These are phyloP conservation scores for Drosophila sproati DNA, from an alignment of 1,140 invertebrate species.

Conservation along the genomic window DNA sequence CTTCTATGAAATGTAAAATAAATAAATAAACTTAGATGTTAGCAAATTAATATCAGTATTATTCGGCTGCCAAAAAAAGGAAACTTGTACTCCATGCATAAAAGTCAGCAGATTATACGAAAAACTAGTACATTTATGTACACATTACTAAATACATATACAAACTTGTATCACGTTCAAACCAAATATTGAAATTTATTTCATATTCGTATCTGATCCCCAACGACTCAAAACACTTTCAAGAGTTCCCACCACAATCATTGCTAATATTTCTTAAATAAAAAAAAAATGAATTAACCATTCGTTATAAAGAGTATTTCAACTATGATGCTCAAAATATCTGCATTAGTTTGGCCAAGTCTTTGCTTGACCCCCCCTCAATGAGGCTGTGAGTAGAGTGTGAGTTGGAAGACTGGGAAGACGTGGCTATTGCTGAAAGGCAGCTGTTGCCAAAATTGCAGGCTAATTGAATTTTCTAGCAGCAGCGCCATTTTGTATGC, in stretches of 20 bases:
- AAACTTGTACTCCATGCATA: no score
- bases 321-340: background rate
- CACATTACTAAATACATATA: no score
- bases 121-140: no score
- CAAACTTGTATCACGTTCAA: no score
- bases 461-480: conserved; percentile 78
- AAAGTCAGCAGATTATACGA: no score
- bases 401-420: conserved; percentile 1
- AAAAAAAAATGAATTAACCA: background rate
- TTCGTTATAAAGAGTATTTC: background rate
- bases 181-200: no score
- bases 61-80: no score
- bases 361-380: background rate
- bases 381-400: background rate
- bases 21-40: no score
- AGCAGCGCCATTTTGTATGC: conserved; percentile 78
- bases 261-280: background rate
- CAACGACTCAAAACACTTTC: background rate
- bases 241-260: background rate
- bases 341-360: conserved; percentile 9
- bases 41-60: no score
- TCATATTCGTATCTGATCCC: background rate
- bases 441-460: conserved; percentile 78
- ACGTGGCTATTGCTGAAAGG: conserved; percentile 62
- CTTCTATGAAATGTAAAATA: no score